phyloP scores from a whole-genome alignment of 2,888 invertebrate genomes.

The Drosophila birchii region DNA sequence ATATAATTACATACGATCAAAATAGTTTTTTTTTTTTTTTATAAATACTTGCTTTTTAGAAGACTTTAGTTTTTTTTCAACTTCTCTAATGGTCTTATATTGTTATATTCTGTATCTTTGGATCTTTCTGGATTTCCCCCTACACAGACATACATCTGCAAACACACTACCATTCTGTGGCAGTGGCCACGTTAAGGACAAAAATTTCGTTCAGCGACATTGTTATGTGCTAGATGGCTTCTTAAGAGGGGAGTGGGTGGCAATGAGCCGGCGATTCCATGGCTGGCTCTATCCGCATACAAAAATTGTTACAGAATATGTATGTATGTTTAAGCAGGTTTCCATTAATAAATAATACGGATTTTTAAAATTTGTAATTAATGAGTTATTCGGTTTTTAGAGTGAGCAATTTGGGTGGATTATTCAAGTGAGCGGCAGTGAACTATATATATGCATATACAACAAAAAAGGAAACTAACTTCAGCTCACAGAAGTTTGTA shows the following conservation, averaged over 20 bases:
- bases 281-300: background rate
- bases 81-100: background rate
- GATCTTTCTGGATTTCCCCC: constrained; percentile 26
- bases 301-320: too few relatives aligned
- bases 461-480: too few relatives aligned
- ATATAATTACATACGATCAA: too few relatives aligned
- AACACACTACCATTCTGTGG: constrained; percentile 10
- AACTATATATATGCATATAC: too few relatives aligned
- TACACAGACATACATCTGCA: constrained; percentile 9
- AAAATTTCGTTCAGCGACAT: constrained; percentile 55
- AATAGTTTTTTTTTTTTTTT: background rate
- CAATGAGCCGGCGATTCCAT: constrained; percentile 24
- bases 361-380: too few relatives aligned
- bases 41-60: background rate
- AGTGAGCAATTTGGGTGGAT: too few relatives aligned
- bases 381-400: too few relatives aligned
- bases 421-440: too few relatives aligned
- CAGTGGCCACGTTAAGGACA: constrained; percentile 49
- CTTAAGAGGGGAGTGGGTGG: background rate
- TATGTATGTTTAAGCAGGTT: too few relatives aligned
- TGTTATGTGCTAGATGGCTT: constrained; percentile 39
- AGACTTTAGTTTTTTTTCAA: background rate
- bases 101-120: constrained; percentile 45
- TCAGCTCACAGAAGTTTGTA: too few relatives aligned
- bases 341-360: too few relatives aligned